A percentile compares a stretch with the other conserved stretches of the same genome.
phyloP scores from a whole-genome alignment of 2,113 vertebrate species.

The Thalassarche chlororhynchos region DNA sequence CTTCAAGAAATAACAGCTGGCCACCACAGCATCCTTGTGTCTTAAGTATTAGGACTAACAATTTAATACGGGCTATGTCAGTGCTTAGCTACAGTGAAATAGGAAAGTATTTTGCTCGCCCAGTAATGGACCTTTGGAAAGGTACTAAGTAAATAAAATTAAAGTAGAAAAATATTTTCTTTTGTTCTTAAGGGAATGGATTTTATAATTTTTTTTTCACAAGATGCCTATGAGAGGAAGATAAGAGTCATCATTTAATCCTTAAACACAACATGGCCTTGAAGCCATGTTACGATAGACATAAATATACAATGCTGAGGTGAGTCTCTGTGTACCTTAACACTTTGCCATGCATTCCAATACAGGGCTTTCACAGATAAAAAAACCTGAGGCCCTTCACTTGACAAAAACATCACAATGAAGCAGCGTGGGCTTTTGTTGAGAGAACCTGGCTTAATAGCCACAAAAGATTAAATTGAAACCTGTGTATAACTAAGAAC shows the following conservation, averaged over 20 bases:
- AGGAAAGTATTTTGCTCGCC: background rate
- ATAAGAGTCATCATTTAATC: background rate
- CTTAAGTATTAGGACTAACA: background rate
- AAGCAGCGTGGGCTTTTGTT: background rate
- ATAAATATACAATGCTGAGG: background rate
- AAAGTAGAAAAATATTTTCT: background rate
- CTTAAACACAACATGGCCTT: background rate
- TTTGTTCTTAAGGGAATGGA: background rate
- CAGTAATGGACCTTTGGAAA: background rate
- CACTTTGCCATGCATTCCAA: background rate
- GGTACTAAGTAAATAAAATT: background rate
- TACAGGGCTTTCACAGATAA: background rate
- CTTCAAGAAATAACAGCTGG: background rate
- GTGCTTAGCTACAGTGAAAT: background rate
- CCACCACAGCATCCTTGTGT: background rate
- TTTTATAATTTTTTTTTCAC: background rate
- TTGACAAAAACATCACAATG: background rate
- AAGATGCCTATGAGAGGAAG: background rate
- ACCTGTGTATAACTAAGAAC: background rate
- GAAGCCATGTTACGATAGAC: background rate
- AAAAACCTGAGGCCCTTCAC: background rate
- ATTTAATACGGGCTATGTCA: background rate
- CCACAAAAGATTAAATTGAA: background rate
- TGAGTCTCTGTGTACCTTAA: background rate
- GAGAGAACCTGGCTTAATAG: background rate